Conservation (phyloP, 2,888 invertebrate species). For the Phortica magna region DNA sequence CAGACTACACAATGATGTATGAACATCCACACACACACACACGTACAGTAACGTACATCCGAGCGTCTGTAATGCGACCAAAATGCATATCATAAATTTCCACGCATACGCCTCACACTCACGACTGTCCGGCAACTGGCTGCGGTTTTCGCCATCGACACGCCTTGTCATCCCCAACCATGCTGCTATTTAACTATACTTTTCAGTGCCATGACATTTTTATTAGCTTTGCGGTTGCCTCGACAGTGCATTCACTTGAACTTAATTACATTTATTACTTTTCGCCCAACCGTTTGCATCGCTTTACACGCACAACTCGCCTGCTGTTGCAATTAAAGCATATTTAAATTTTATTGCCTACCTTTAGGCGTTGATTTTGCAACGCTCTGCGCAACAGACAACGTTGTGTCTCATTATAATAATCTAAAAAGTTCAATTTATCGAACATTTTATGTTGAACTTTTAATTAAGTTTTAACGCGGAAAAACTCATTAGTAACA, state of each 20-base stretch:
- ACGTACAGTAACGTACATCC: background rate
- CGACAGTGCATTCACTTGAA: constrained; percentile 12
- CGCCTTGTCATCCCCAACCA: background rate
- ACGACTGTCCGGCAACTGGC: background rate
- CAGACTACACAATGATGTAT: constrained; percentile 3
- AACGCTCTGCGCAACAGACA: background rate
- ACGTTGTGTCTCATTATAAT: constrained; percentile 22
- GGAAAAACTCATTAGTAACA: constrained; percentile 25
- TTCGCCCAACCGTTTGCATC: background rate
- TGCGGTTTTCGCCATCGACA: background rate
- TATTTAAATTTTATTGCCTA: constrained; percentile 30
- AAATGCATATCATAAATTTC: constrained; percentile 31
- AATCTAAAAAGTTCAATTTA: constrained; percentile 26
- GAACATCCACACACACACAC: background rate
- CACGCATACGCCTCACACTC: background rate
- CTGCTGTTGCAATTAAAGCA: constrained; percentile 18
- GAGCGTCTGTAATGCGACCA: constrained; percentile 24
- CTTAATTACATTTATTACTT: constrained; percentile 34
- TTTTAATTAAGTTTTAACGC: constrained; percentile 30
- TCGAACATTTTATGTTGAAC: constrained; percentile 2
- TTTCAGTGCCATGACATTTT: constrained; percentile 28
- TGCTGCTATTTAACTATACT: constrained; percentile 6
- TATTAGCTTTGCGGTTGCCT: constrained; percentile 27
- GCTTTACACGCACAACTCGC: background rate
- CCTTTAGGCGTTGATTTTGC: constrained; percentile 1